Conservation (phyloP, 2,888 invertebrate genomes). For the Pristionchus arcanus region DNA sequence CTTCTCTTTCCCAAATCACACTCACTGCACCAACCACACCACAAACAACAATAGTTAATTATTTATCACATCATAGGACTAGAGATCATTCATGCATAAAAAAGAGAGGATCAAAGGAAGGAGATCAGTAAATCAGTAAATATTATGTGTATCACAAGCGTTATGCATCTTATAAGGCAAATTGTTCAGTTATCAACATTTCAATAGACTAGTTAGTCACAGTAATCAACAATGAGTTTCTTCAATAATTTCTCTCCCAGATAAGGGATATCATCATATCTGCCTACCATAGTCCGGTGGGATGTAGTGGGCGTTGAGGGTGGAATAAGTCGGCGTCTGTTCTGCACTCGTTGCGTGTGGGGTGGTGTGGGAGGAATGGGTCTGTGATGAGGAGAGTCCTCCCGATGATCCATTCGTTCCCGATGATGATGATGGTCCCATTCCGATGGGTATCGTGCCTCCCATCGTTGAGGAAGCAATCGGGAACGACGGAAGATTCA, state of each 20-base stretch:
- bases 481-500: conserved; percentile 44
- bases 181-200: conserved; percentile 27
- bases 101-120: not conserved
- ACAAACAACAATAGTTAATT: conserved; percentile 11
- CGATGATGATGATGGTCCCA: conserved; percentile 13
- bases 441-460: not conserved
- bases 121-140: not conserved
- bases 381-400: conserved; percentile 44
- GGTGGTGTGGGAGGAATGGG: conserved; percentile 38
- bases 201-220: conserved; percentile 21
- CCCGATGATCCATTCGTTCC: conserved; percentile 30
- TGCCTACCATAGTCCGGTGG: conserved; percentile 36
- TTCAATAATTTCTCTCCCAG: not conserved
- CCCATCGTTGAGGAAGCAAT: not conserved
- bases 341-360: conserved; percentile 51
- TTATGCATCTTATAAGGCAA: conserved; percentile 4
- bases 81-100: conserved; percentile 28
- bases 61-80: conserved; percentile 35
- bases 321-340: conserved; percentile 54
- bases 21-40: conserved; percentile 48
- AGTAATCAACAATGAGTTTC: not conserved
- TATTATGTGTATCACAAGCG: conserved; percentile 25
- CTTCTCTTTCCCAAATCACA: conserved; percentile 2
- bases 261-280: conserved; percentile 28
- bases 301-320: conserved; percentile 23